Evolutionary conservation across 1,140 invertebrate species (phyloP).

Genomic region (Battus philenor): DNA sequence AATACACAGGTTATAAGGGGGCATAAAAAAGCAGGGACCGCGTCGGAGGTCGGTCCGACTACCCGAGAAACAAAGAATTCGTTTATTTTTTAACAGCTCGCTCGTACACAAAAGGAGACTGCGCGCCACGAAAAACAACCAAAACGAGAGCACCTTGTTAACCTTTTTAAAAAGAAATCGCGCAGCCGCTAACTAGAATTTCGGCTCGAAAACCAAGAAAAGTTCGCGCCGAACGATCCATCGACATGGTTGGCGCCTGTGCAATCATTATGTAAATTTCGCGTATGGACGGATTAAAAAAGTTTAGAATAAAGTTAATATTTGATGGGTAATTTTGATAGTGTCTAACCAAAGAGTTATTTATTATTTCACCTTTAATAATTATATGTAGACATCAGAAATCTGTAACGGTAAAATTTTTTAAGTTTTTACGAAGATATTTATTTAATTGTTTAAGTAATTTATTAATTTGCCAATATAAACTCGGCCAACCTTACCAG

Average conservation of each 20-base stretch:
- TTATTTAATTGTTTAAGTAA: too few relatives aligned
- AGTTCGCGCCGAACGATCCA: slow-evolving; percentile 42
- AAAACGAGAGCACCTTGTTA: slow-evolving; percentile 72
- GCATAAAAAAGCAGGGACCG: slow-evolving; percentile 73
- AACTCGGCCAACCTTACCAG: too few relatives aligned
- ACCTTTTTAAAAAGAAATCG: slow-evolving; percentile 74
- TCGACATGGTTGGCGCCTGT: slow-evolving; percentile 56
- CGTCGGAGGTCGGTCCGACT: slow-evolving; percentile 71
- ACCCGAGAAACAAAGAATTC: slow-evolving; percentile 75
- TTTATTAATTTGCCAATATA: too few relatives aligned
- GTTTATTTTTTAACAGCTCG: slow-evolving; percentile 76
- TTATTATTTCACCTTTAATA: too few relatives aligned
- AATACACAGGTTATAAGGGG: slow-evolving; percentile 74
- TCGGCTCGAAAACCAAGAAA: slow-evolving; percentile 72
- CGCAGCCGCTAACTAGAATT: slow-evolving; percentile 72
- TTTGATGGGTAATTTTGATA: too few relatives aligned
- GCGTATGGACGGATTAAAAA: slow-evolving; percentile 50
- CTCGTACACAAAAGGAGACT: slow-evolving; percentile 70
- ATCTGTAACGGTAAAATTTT: too few relatives aligned
- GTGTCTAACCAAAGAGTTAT: too few relatives aligned
- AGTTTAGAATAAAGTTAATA: too few relatives aligned
- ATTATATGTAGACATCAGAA: too few relatives aligned
- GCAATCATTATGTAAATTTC: slow-evolving; percentile 70
- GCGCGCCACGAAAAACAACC: slow-evolving; percentile 69
- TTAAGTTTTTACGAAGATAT: too few relatives aligned